Conservation (phyloP, 2,888 invertebrate species). For the Nematopogon swammerdamellus region DNA sequence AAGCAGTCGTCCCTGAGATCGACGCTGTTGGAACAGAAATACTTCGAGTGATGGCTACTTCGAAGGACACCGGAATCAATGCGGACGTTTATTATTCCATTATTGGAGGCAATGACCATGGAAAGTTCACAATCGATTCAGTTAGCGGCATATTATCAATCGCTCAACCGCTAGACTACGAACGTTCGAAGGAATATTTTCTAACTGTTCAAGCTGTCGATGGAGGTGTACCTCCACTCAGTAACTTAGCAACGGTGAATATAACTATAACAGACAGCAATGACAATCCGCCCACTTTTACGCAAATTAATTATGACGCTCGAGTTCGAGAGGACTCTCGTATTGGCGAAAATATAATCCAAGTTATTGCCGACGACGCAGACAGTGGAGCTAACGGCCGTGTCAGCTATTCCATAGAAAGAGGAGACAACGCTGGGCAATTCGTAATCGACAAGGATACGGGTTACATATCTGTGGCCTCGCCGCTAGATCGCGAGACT, state of each 20-base stretch:
- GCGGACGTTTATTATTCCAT: constrained; percentile 88
- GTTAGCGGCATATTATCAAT: constrained; percentile 73
- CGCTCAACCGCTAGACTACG: constrained; percentile 81
- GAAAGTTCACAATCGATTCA: constrained; percentile 75
- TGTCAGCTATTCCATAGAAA: constrained; percentile 72
- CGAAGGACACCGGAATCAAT: constrained; percentile 89
- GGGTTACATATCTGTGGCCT: constrained; percentile 73
- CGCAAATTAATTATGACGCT: constrained; percentile 71
- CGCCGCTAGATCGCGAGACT: constrained; percentile 79
- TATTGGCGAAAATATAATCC: constrained; percentile 51
- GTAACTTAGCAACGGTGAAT: constrained; percentile 83
- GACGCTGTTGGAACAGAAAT: constrained; percentile 77
- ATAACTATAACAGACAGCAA: constrained; percentile 83
- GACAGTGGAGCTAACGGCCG: constrained; percentile 80
- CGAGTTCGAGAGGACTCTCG: constrained; percentile 77
- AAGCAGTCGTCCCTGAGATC: constrained; percentile 73
- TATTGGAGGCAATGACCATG: constrained; percentile 84
- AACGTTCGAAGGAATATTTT: constrained; percentile 80
- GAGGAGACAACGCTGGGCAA: constrained; percentile 67
- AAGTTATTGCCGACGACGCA: constrained; percentile 78
- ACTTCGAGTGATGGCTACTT: constrained; percentile 82
- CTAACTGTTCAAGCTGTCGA: constrained; percentile 89
- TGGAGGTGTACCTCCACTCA: constrained; percentile 84
- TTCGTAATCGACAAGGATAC: constrained; percentile 75
- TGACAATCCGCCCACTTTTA: constrained; percentile 83